These are phyloP conservation scores for Collichthys lucidus DNA, from an alignment of 2,113 vertebrate genomes.

Conservation along the genomic window DNA sequence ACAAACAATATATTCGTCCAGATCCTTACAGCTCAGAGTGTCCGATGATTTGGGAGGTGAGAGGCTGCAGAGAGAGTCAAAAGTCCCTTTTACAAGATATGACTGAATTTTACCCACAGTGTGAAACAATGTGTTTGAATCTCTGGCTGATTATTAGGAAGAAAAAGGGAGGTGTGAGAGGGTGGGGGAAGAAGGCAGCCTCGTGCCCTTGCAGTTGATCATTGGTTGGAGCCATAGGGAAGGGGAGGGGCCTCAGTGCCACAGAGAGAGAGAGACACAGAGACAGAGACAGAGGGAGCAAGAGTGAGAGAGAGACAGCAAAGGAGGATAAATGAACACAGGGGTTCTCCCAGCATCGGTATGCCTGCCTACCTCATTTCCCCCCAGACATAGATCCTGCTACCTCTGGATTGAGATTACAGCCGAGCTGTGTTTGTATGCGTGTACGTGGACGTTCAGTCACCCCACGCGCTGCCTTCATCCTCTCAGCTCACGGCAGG, in stretches of 20 bases:
- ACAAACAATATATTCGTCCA: not conserved
- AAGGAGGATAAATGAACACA: conserved; percentile 70
- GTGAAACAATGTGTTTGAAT: conserved; percentile 44
- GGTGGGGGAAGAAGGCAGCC: conserved; percentile 58
- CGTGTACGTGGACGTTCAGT: conserved; percentile 30
- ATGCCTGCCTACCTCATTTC: conserved; percentile 70
- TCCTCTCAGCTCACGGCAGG: conserved; percentile 38
- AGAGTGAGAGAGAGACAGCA: conserved; percentile 49
- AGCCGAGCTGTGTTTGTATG: conserved; percentile 42
- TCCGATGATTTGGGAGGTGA: not conserved
- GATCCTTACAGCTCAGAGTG: not conserved
- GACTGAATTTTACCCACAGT: conserved; percentile 11
- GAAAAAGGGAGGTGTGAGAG: conserved; percentile 29
- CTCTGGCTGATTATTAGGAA: conserved; percentile 41
- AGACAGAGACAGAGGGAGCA: conserved; percentile 49
- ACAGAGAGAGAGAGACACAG: conserved; percentile 71
- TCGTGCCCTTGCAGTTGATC: conserved; percentile 64
- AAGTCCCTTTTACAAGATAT: not conserved
- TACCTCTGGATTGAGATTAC: conserved; percentile 43
- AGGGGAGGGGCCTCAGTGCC: conserved; percentile 75
- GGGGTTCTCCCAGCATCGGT: conserved; percentile 68
- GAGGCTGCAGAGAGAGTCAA: not conserved
- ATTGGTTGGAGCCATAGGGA: conserved; percentile 78
- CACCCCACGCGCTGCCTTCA: conserved; percentile 40
- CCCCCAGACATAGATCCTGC: conserved; percentile 62